Evolutionary conservation across 2,113 vertebrate species (phyloP).

Genomic region (Cavia porcellus): DNA sequence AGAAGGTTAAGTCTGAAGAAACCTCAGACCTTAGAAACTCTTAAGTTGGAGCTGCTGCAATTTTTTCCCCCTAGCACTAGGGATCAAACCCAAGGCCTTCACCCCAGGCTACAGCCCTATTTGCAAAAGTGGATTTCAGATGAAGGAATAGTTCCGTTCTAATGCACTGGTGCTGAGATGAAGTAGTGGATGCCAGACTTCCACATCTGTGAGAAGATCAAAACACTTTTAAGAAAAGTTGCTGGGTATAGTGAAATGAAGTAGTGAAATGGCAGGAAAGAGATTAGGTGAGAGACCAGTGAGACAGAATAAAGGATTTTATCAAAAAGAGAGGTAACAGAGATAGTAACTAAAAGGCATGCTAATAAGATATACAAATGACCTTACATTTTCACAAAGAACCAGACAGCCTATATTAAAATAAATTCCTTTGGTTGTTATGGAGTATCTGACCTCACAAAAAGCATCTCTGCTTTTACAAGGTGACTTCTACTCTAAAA

Average conservation of each 20-base stretch:
- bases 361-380: not conserved
- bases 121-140: constrained; percentile 8
- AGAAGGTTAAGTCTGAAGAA: not conserved
- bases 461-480: constrained; percentile 31
- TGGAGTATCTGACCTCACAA: not conserved
- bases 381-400: constrained; percentile 26
- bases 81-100: too few species aligned
- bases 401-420: not conserved
- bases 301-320: constrained; percentile 37
- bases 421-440: not conserved
- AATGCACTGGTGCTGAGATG: not conserved
- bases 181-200: not conserved
- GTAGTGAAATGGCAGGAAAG: not conserved
- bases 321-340: not conserved
- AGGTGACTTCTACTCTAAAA: constrained; percentile 22
- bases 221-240: not conserved
- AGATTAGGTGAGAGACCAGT: not conserved
- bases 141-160: not conserved
- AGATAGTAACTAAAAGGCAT: not conserved
- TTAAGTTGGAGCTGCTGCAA: not conserved
- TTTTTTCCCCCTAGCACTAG: not conserved
- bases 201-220: not conserved
- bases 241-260: not conserved
- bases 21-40: not conserved
- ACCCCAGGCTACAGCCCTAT: not conserved